phyloP scores from a whole-genome alignment of 2,888 invertebrate genomes.

The Acrobasis repandana region DNA sequence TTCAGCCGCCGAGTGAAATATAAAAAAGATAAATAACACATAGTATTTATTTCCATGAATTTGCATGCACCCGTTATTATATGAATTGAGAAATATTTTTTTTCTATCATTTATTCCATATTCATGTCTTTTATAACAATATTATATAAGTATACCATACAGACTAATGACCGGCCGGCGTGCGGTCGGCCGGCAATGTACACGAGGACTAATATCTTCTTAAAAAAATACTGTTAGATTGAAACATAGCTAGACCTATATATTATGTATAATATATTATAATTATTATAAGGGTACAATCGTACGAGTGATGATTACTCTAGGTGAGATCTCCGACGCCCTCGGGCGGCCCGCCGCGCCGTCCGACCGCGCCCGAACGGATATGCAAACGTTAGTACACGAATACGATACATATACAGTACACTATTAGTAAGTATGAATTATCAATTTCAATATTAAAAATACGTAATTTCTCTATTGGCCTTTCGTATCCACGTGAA shows the following conservation, averaged over 20 bases:
- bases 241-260: conserved; percentile 81
- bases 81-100: conserved; percentile 78
- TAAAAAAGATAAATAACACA: conserved; percentile 83
- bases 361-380: conserved; percentile 76
- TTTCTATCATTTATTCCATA: conserved; percentile 76
- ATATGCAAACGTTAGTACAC: conserved; percentile 74
- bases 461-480: conserved; percentile 83
- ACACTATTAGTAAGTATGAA: conserved; percentile 76
- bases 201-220: conserved; percentile 83
- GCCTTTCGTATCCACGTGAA: conserved; percentile 78
- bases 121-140: conserved; percentile 79
- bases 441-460: conserved; percentile 81
- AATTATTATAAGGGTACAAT: conserved; percentile 77
- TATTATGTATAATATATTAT: conserved; percentile 76
- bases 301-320: conserved; percentile 78
- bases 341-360: conserved; percentile 73
- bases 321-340: conserved; percentile 81
- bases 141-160: conserved; percentile 76
- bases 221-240: conserved; percentile 84
- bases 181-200: conserved; percentile 72
- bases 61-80: conserved; percentile 81
- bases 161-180: conserved; percentile 73
- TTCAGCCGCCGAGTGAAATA: conserved; percentile 76
- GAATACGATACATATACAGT: conserved; percentile 57
- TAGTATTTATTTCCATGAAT: conserved; percentile 76